Percentiles rank a stretch among this genome's conserved stretches.
These are phyloP conservation scores for Amitus sp. DNA, from an alignment of 2,888 invertebrate genomes.

Conservation along the genomic window DNA sequence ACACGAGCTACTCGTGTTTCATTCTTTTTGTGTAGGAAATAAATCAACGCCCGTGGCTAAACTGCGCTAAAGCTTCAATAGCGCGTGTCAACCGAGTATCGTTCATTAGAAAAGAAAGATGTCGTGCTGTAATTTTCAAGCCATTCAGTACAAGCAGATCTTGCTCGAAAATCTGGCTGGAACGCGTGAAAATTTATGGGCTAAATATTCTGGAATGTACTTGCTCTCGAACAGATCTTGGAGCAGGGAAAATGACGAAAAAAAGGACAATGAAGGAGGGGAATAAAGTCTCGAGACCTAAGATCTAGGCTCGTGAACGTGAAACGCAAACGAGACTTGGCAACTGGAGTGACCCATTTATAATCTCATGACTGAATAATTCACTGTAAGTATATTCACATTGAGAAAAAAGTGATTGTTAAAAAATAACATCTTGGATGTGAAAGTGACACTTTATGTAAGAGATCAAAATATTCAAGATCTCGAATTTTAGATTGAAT, in stretches of 20 bases:
- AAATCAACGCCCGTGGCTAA: too few species aligned
- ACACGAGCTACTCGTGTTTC: too few species aligned
- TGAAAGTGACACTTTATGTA: too few species aligned
- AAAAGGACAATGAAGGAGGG: background rate
- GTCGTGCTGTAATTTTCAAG: background rate
- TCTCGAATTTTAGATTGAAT: too few species aligned
- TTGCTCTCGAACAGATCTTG: slow-evolving; percentile 2
- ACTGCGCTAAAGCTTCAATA: too few species aligned
- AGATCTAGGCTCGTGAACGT: background rate
- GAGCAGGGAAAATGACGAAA: background rate
- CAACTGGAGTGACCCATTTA: slow-evolving; percentile 29
- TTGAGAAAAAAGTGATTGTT: too few species aligned
- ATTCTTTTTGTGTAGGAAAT: too few species aligned
- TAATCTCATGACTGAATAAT: slow-evolving; percentile 34
- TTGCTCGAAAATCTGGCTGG: background rate
- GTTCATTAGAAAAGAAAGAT: background rate
- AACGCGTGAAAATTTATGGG: background rate
- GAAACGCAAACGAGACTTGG: slow-evolving; percentile 13
- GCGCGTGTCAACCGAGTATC: too few species aligned
- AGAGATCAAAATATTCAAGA: too few species aligned
- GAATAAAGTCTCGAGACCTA: background rate
- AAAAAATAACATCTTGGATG: too few species aligned
- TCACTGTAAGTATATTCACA: slow-evolving; percentile 15
- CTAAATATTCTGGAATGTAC: background rate
- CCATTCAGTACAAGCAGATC: background rate